Evolutionary conservation across 2,113 vertebrate species (phyloP), one percentile per base, ranked within the genome.

Genomic region (Hystrix brachyura): DNA sequence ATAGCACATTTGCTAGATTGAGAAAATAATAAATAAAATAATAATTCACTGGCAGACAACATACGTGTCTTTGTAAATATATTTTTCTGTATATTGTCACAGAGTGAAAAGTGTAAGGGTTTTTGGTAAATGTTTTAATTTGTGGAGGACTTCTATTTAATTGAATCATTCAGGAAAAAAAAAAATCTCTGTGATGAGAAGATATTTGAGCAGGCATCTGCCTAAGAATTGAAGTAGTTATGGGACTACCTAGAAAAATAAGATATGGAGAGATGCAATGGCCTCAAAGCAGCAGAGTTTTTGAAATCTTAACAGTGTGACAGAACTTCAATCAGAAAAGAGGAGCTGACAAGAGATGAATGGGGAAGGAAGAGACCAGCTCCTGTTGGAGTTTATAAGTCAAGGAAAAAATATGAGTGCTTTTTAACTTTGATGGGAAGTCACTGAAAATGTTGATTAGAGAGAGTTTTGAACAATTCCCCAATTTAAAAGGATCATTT

Each of bases 241-340:
- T 62, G 21, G 32, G 19, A 7, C 7, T 83, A 55, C 23, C 18
- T 55, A 32, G 13, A 69, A 85, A 34, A 74, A 21, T 59, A 38
- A 12, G 6, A 9, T 5, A 43, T 9, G 10, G 0, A 59, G 21
- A 72, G 11, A 5, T 15, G 10, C 2, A 6, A 7, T 74, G 1
- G 1, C 14, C 8, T 3, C 7, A 19, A 86, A 38, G 0, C 32
- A 65, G 8, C 29, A 3, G 19, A 46, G 11, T n/a, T 57, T 65
- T 80, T 89, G 38, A 59, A 84, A 38, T 27, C 15, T n/a, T 72
- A 18, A 25, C 12, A 19, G 1, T 55, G 32, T 27, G 17, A 13
- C 21, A 53, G 15, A 7, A 87, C 2, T 1, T 80, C 19, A 60
- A 7, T 65, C 21, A 65, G 59, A 27, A 64, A 78, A 25, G 27